Base-by-base conservation (phyloP, 2,797 vertebrate species). In the Clarias platycephalus region DNA sequence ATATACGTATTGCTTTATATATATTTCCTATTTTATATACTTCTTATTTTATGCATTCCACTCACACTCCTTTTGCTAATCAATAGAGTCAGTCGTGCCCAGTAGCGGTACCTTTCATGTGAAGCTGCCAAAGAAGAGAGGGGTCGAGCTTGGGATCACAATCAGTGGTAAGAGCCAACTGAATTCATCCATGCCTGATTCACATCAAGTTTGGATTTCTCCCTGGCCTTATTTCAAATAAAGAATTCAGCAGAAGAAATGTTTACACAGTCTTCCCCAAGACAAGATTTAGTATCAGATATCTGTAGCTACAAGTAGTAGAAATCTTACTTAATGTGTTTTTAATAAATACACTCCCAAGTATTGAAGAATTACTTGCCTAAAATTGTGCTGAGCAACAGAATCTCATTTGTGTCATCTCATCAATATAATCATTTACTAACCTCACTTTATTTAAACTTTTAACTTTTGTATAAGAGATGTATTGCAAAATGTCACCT, bases 21-120 rank as follows among this genome's bases (percentile, higher is more conserved):
- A 49, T 49, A 12, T 49, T 49, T 49, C 10, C 44, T 66, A 37
- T 58, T 60, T 77, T 37, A 34, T 60, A 58, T 13, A 15, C 34
- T 22, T 57, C 9, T 24, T 15, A 34, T 44, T 24, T 12, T 26
- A 2, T 5, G 13, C 9, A 53, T 82, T 84, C 18, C 8, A 53
- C 24, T 84, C 16, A 31, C 37, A 28, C 16, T 5, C 3, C 0
- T 67, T 78, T 64, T 74, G 9, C 72, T 49, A 24, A 91, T 86
- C 81, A 87, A 57, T 91, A 99, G 98, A 99, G 93, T 99, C 98
- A 0, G 97, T 99, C 86, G 96, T 99, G 88, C 98, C 98, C 3
- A 99, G 98, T 90, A 99, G 98, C 2, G 98, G 98, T 12, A 99
- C 98, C 2, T 99, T 99, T 92, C 97, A 98, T 0, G 97, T 99